A percentile compares a stretch with the other conserved stretches of the same genome.
Evolutionary conservation across 2,113 vertebrate genomes (phyloP).

Genomic region (Pachyramphus minor): DNA sequence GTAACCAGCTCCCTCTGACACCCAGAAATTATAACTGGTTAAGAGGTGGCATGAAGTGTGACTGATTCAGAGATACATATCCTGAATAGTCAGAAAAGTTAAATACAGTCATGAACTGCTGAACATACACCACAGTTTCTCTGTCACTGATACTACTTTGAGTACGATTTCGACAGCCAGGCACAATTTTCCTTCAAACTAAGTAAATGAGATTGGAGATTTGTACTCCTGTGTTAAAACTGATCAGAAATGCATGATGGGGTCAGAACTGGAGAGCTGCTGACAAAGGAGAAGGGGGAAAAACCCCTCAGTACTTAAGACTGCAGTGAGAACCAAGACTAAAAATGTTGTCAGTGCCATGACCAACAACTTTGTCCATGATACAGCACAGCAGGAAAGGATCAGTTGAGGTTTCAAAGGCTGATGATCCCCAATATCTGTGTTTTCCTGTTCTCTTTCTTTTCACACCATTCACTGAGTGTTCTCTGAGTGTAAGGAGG

Average conservation of each 20-base stretch:
- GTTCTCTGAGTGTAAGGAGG: rapidly evolving
- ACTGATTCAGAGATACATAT: background rate
- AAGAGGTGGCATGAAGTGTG: background rate
- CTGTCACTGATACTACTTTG: background rate
- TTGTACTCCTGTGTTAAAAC: background rate
- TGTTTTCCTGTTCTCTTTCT: background rate
- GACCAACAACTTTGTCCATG: background rate
- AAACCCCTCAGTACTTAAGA: background rate
- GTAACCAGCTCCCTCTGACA: background rate
- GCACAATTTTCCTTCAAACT: background rate
- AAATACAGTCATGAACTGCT: background rate
- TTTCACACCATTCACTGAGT: background rate
- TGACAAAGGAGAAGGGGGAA: background rate
- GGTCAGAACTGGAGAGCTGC: background rate
- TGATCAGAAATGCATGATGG: background rate
- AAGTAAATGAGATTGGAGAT: background rate
- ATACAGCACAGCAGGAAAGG: background rate
- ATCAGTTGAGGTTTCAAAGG: background rate
- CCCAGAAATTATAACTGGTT: background rate
- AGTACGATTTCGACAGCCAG: background rate
- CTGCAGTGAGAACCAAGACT: background rate
- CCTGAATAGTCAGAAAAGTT: background rate
- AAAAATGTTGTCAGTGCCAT: background rate
- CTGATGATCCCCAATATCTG: background rate
- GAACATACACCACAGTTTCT: background rate